Conservation (phyloP, 1,140 invertebrate species). For the Eupristina koningsbergeri region DNA sequence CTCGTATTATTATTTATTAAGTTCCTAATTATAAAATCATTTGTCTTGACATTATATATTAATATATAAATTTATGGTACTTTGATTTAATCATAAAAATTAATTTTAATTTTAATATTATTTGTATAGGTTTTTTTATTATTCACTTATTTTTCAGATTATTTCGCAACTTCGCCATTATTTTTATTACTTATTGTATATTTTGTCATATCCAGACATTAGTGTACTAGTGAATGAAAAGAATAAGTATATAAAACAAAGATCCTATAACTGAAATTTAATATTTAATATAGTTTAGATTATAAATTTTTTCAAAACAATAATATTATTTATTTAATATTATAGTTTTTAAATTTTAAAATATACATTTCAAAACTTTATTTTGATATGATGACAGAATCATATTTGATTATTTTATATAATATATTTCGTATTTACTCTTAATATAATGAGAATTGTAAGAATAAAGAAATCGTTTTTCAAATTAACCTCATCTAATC, state of each 20-base stretch:
- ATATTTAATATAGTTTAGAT: not conserved
- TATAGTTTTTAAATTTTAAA: not conserved
- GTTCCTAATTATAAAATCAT: too few relatives aligned
- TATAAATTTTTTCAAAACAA: not conserved
- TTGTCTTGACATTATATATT: too few relatives aligned
- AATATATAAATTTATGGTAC: too few relatives aligned
- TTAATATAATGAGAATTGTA: not conserved
- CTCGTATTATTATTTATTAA: too few relatives aligned
- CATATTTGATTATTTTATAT: not conserved
- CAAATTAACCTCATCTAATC: not conserved
- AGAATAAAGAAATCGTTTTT: not conserved
- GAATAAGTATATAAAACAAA: not conserved
- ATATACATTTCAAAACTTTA: not conserved
- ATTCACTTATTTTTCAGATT: too few relatives aligned
- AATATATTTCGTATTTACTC: not conserved
- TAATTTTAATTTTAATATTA: too few relatives aligned
- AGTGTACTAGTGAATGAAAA: not conserved
- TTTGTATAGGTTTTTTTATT: not conserved
- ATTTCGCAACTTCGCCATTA: not conserved
- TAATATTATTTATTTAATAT: not conserved
- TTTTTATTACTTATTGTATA: slow-evolving; percentile 35
- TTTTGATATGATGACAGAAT: not conserved
- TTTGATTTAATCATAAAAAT: too few relatives aligned
- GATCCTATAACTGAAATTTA: not conserved
- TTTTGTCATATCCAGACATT: not conserved